Percentiles rank a stretch among this genome's conserved stretches.
Evolutionary conservation across 1,140 invertebrate species (phyloP).

Genomic region (Bombus sylvicola): DNA sequence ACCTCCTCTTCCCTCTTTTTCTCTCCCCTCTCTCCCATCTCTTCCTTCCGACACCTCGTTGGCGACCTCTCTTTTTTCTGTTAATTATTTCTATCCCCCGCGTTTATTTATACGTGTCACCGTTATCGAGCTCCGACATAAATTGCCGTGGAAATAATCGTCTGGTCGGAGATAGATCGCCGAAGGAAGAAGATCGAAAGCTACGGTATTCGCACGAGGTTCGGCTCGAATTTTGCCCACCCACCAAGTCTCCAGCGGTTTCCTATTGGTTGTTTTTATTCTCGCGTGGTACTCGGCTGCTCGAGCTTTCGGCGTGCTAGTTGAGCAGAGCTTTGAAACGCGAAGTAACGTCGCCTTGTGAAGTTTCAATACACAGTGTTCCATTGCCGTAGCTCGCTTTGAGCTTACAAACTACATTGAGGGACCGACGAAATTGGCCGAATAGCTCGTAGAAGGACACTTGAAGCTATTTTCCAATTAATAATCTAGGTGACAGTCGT

Average conservation of each 20-base stretch:
- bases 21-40: too few species aligned
- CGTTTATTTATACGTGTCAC: neutral
- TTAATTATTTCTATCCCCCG: neutral
- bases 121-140: neutral
- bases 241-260: neutral
- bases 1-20: neutral
- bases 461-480: slow-evolving; percentile 45
- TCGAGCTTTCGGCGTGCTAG: neutral
- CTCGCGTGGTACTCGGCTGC: neutral
- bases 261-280: neutral
- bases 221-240: too few species aligned
- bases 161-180: neutral
- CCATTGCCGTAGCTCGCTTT: slow-evolving; percentile 17
- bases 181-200: neutral
- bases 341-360: neutral
- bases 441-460: slow-evolving; percentile 41
- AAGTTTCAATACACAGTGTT: slow-evolving; percentile 1
- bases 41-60: neutral
- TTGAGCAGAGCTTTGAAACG: neutral
- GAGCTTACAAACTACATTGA: slow-evolving; percentile 16
- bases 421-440: slow-evolving; percentile 42
- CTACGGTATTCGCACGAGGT: too few species aligned
- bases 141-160: neutral
- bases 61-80: neutral
- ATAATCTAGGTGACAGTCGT: slow-evolving; percentile 49